Percentiles rank a stretch among this genome's conserved stretches.
phyloP scores from a whole-genome alignment of 2,113 vertebrate species.

The Oreochromis spilurus region DNA sequence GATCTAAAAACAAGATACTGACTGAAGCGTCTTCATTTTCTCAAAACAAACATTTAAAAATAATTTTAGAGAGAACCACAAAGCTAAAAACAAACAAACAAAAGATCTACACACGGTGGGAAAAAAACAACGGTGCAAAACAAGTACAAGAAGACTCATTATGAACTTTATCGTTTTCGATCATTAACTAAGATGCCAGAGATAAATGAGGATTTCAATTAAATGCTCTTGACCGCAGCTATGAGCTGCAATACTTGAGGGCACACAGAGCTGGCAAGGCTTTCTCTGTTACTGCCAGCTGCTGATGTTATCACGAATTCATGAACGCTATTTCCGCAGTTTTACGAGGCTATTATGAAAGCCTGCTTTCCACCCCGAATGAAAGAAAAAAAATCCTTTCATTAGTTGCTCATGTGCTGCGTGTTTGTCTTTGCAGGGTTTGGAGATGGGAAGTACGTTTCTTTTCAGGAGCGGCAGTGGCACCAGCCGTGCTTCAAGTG shows the following conservation, averaged over 20 bases:
- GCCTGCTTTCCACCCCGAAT: neutral
- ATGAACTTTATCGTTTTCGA: neutral
- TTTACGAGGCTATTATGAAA: neutral
- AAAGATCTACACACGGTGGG: neutral
- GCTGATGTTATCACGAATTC: neutral
- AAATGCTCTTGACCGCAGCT: neutral
- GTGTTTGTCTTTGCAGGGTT: conserved; percentile 74
- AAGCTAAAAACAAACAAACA: neutral
- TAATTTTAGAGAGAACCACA: neutral
- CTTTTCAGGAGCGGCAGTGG: conserved; percentile 94
- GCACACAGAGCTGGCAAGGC: neutral
- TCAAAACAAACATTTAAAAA: neutral
- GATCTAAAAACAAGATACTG: neutral
- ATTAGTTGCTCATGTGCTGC: neutral
- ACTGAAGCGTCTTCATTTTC: neutral
- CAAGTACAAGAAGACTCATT: neutral
- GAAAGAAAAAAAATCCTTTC: neutral
- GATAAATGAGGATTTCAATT: neutral
- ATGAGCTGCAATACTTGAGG: neutral
- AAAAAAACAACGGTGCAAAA: neutral
- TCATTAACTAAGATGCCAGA: neutral
- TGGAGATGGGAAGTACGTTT: conserved; percentile 91
- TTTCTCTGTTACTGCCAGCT: neutral
- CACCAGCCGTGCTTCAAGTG: conserved; percentile 96
- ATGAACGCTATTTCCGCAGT: neutral